Conservation (phyloP, 1,140 invertebrate genomes). For the Papilio xuthus region DNA sequence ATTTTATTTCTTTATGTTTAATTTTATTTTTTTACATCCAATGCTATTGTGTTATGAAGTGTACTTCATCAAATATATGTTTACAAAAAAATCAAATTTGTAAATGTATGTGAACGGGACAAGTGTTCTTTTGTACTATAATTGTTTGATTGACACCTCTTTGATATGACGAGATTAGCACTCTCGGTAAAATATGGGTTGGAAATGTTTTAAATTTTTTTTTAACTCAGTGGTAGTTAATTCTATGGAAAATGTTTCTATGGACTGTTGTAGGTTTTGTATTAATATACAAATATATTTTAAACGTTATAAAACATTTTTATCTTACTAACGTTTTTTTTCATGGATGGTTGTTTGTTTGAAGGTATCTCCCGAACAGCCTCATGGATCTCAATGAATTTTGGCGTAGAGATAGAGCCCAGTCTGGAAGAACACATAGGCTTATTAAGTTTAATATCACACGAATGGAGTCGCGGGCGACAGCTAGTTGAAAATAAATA, state of each 20-base stretch:
- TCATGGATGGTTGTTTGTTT: no score
- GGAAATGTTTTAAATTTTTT: not conserved
- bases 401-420: no score
- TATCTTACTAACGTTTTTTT: no score
- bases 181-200: constrained; percentile 11
- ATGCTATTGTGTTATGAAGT: not conserved
- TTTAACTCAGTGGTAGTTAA: not conserved
- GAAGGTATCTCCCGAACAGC: no score
- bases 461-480: no score
- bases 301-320: no score
- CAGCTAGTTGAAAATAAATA: no score
- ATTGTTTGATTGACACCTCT: constrained; percentile 68
- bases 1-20: no score
- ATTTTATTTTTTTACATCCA: not conserved
- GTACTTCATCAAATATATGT: not conserved
- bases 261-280: not conserved
- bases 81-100: constrained; percentile 21
- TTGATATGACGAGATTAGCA: constrained; percentile 51
- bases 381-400: no score
- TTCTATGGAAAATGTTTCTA: not conserved
- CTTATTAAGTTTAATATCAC: no score
- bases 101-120: constrained; percentile 53
- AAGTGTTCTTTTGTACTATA: constrained; percentile 55
- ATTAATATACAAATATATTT: not conserved
- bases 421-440: no score